A percentile compares a stretch with the other conserved stretches of the same genome.
Evolutionary conservation across 37 sponge, comb jelly and placozoan species (phyloP).

Genomic region (Axinella damicornis): DNA sequence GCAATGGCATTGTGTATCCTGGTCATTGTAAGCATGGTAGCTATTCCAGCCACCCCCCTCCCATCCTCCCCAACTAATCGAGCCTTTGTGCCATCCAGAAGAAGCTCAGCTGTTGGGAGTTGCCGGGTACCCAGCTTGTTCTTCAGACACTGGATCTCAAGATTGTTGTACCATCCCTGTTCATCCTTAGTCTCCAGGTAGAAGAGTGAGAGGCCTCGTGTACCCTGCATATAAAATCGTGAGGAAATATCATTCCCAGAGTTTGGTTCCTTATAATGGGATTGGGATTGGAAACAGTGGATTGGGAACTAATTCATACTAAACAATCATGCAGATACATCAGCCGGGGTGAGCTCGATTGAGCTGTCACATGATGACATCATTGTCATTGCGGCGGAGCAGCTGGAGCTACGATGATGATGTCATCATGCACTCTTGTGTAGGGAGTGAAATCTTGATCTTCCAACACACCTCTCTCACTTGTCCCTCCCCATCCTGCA

Average conservation of each 20-base stretch:
- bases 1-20: conserved; percentile 87
- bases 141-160: conserved; percentile 80
- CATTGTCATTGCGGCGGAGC: no score
- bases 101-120: conserved; percentile 96
- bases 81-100: conserved; percentile 82
- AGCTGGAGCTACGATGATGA: no score
- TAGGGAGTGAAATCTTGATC: no score
- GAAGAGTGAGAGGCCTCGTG: conserved; percentile 80
- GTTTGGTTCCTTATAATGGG: no score
- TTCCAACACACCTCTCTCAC: conserved; percentile 29
- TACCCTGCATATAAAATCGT: conserved; percentile 54
- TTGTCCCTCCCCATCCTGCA: conserved; percentile 42
- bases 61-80: conserved; percentile 67
- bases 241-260: no score
- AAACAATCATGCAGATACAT: no score
- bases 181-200: conserved; percentile 65
- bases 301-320: no score
- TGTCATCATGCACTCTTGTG: no score
- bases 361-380: no score
- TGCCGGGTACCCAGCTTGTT: conserved; percentile 96
- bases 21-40: conserved; percentile 92
- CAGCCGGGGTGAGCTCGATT: no score
- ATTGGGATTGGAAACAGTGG: no score
- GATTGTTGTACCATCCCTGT: conserved; percentile 61
- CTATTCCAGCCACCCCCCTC: conserved; percentile 72